phyloP scores from a whole-genome alignment of 1,140 invertebrate species.

The Idris sp. region DNA sequence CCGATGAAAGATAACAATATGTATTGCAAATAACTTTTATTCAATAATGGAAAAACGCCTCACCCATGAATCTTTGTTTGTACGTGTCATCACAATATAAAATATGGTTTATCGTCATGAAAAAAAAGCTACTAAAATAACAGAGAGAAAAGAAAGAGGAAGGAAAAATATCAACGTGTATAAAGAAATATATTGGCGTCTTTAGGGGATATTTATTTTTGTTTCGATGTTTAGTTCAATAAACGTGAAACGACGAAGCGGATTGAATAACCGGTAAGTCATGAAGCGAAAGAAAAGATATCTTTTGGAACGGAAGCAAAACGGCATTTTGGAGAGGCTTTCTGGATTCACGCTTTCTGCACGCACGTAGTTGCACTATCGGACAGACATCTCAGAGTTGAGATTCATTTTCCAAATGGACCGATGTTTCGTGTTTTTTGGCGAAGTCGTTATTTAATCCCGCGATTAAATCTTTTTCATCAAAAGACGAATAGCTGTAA shows the following conservation, averaged over 20 bases:
- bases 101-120: conserved; percentile 31
- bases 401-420: conserved; percentile 65
- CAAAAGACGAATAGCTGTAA: conserved; percentile 55
- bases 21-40: conserved; percentile 52
- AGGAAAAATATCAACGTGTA: conserved; percentile 1
- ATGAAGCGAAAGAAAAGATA: conserved; percentile 48
- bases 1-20: conserved; percentile 48
- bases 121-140: conserved; percentile 13
- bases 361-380: conserved; percentile 52
- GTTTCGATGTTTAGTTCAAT: conserved; percentile 49
- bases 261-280: conserved; percentile 57
- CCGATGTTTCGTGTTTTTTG: conserved; percentile 55
- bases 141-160: background rate
- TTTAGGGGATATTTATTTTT: conserved; percentile 34
- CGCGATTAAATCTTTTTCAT: conserved; percentile 63
- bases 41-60: conserved; percentile 43
- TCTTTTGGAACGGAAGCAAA: conserved; percentile 44
- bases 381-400: conserved; percentile 57
- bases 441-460: conserved; percentile 62
- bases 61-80: conserved; percentile 24
- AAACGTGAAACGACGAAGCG: conserved; percentile 39
- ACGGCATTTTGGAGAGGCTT: conserved; percentile 44
- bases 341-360: conserved; percentile 48
- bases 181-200: conserved; percentile 32
- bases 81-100: conserved; percentile 42